phyloP scores from a whole-genome alignment of 2,888 invertebrate species.

The Rugalucina vietnamica region DNA sequence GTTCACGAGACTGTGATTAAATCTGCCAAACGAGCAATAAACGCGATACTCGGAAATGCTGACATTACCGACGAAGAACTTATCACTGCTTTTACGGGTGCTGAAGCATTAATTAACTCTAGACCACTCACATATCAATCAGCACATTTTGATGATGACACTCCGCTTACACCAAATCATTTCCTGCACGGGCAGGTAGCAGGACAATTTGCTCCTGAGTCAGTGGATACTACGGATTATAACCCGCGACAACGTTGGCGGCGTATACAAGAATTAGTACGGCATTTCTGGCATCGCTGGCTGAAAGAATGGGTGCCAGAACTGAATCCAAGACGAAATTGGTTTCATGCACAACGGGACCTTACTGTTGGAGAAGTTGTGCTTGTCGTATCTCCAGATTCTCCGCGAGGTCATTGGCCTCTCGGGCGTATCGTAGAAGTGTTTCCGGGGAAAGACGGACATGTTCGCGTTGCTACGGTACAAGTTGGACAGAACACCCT shows the following conservation, averaged over 20 bases:
- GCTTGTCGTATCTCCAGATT: conserved; percentile 37
- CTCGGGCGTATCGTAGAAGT: conserved; percentile 41
- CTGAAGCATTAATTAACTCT: conserved; percentile 56
- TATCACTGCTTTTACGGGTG: conserved; percentile 52
- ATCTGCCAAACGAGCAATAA: conserved; percentile 58
- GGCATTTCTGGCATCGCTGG: conserved; percentile 52
- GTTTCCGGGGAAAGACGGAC: conserved; percentile 35
- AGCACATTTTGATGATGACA: conserved; percentile 34
- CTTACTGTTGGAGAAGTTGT: conserved; percentile 40
- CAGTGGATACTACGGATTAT: conserved; percentile 16
- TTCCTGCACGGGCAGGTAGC: conserved; percentile 59
- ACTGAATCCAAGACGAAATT: conserved; percentile 31
- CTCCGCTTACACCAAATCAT: conserved; percentile 56
- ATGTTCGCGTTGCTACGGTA: conserved; percentile 28
- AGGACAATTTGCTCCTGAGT: conserved; percentile 51
- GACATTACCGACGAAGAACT: no score
- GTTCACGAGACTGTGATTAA: conserved; percentile 59
- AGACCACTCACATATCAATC: conserved; percentile 55
- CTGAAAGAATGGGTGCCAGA: conserved; percentile 34
- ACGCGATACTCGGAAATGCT: conserved; percentile 45
- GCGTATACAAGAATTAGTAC: conserved; percentile 46
- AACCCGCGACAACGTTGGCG: conserved; percentile 37
- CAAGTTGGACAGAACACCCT: conserved; percentile 17
- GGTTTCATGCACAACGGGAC: conserved; percentile 29
- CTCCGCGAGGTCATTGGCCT: conserved; percentile 43